Base-by-base conservation (phyloP, 2,888 invertebrate genomes). In the Sipunculus nudus region DNA sequence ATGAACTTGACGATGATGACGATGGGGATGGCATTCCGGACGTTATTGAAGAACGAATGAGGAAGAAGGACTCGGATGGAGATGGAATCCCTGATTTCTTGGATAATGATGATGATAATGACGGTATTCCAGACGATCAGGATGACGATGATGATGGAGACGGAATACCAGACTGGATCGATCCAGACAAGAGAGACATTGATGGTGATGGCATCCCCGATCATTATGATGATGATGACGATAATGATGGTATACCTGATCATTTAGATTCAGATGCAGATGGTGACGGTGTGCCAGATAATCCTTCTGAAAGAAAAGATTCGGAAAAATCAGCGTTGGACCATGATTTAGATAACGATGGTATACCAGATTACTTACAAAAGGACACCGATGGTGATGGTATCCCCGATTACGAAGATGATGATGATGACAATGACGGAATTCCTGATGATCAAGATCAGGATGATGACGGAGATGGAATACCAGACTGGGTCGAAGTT, bases 21-120 rank as follows among this genome's bases (percentile, higher is more conserved):
- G 75, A 78, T 46, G 70, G 69, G 26, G 79, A 79, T 63, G 79
- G 78, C 6, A 77, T 80, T 29, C 78, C 77, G 6, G 78, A 78
- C 63, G 39, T 68, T 58, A 48, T 70, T 28, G 59, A 75, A n/a
- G 64, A 70, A n/a, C 75, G 45, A 55, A 52, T 13, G 61, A 61
- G 19, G 59, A 50, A 10, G 58, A 63, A 65, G 52, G 78, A 79
- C 57, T 67, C 65, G 29, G 76, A 78, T 62, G 74, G 72, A 2
- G 71, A 74, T 49, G 74, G 73, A 3, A 68, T 71, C 25, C 72
- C 72, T 2, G 70, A 74, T 61, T 49, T 67, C n/a, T 76, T 78
- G 49, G 72, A 58, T 8, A 54, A 43, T 26, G 71, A 67, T 63
- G 68, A 63, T 48, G 62, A 67, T 49, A 59, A 61, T 21, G 68